Percentiles rank a stretch among this genome's conserved stretches.
phyloP scores from a whole-genome alignment of 2,888 invertebrate genomes.

The Tromatobia lineatoria region DNA sequence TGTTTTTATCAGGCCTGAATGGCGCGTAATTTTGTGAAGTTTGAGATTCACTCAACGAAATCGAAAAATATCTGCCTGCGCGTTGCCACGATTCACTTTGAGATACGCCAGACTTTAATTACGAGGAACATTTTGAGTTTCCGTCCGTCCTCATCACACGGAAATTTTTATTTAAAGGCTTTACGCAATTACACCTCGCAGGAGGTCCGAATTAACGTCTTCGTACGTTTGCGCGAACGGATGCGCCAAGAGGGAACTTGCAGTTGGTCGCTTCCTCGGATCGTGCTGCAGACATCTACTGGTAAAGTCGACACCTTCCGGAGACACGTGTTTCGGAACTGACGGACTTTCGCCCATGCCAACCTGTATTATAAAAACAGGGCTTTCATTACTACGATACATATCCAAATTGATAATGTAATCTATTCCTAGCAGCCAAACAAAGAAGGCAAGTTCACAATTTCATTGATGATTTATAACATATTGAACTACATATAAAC shows the following conservation, averaged over 20 bases:
- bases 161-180: background rate
- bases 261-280: constrained; percentile 90
- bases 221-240: constrained; percentile 88
- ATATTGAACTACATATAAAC: too few species aligned
- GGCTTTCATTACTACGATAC: background rate
- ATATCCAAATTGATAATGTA: background rate
- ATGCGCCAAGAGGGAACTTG: constrained; percentile 90
- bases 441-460: too few species aligned
- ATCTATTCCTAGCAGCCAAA: background rate
- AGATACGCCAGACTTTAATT: background rate
- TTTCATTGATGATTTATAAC: too few species aligned
- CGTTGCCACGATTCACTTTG: background rate
- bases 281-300: constrained; percentile 93
- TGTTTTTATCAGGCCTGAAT: background rate
- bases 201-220: constrained; percentile 79
- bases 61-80: constrained; percentile 5
- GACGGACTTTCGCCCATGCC: constrained; percentile 96
- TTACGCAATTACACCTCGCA: constrained; percentile 64
- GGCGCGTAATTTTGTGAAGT: constrained; percentile 3
- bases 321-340: constrained; percentile 91
- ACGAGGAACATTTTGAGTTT: constrained; percentile 32
- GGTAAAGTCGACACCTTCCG: constrained; percentile 94
- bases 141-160: background rate
- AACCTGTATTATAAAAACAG: constrained; percentile 89
- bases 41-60: constrained; percentile 45